Percentiles rank a stretch among this genome's conserved stretches.
Conservation (phyloP, 2,888 invertebrate species). For the Helobdella robusta region DNA sequence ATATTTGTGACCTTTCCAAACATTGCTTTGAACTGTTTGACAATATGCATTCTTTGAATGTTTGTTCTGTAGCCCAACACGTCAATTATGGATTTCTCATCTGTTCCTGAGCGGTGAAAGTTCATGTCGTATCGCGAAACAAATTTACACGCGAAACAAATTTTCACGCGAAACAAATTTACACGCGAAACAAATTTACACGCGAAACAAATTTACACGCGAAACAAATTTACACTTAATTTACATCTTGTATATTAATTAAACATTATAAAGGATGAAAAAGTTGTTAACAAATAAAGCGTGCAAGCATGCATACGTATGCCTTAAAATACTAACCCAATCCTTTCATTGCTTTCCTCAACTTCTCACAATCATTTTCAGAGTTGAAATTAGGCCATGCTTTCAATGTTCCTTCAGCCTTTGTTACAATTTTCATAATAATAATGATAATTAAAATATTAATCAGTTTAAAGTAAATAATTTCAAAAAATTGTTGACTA, state of each 20-base stretch:
- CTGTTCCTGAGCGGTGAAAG: slow-evolving; percentile 46
- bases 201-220: too few relatives aligned
- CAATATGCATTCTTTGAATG: slow-evolving; percentile 45
- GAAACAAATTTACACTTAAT: too few relatives aligned
- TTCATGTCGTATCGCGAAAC: too few relatives aligned
- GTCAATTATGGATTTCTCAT: slow-evolving; percentile 47
- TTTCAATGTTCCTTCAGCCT: slow-evolving; percentile 49
- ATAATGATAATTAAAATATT: background rate
- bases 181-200: too few relatives aligned
- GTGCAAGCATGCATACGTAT: background rate
- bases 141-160: too few relatives aligned
- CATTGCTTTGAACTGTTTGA: slow-evolving; percentile 45
- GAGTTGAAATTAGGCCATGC: slow-evolving; percentile 47
- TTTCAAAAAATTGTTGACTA: too few relatives aligned
- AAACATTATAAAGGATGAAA: too few relatives aligned
- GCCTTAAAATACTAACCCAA: slow-evolving; percentile 39
- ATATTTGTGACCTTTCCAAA: slow-evolving; percentile 46
- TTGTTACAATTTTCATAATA: slow-evolving; percentile 19
- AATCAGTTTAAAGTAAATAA: background rate
- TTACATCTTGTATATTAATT: too few relatives aligned
- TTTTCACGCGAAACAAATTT: too few relatives aligned
- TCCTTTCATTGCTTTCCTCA: slow-evolving; percentile 49
- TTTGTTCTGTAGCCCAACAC: slow-evolving; percentile 45
- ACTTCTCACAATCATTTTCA: slow-evolving; percentile 46
- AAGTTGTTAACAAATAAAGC: too few relatives aligned